Conservation (phyloP, 2,888 invertebrate species). For the Alloplasta piceator region DNA sequence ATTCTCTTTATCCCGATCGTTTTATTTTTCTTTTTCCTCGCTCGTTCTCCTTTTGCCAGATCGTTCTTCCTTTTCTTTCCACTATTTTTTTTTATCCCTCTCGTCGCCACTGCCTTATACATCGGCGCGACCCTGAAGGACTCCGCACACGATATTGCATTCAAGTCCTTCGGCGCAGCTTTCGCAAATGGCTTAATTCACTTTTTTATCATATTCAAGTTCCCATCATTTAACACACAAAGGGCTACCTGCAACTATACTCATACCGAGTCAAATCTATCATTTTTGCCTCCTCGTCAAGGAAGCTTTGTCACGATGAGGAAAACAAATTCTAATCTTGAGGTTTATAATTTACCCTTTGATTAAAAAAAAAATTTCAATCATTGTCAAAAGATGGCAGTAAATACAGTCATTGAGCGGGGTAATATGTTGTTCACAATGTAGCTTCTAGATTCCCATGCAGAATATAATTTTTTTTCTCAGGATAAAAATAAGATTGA, state of each 20-base stretch:
- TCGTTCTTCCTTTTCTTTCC: conserved; percentile 39
- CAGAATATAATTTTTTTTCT: conserved; percentile 25
- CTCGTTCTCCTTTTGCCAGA: conserved; percentile 57
- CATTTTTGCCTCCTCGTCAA: no score
- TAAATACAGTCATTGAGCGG: no score
- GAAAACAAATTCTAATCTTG: no score
- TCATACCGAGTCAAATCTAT: background rate
- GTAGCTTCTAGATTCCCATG: no score
- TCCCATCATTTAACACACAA: no score
- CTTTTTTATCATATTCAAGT: background rate
- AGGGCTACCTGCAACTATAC: background rate
- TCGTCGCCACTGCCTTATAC: conserved; percentile 68
- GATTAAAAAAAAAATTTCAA: no score
- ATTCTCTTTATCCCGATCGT: conserved; percentile 43
- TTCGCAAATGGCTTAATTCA: conserved; percentile 6
- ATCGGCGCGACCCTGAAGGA: conserved; percentile 72
- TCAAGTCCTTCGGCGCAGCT: conserved; percentile 9
- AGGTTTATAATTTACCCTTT: no score
- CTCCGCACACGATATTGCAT: conserved; percentile 49
- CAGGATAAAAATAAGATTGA: conserved; percentile 28
- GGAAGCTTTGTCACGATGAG: no score
- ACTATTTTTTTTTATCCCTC: conserved; percentile 25
- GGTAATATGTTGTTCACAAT: no score
- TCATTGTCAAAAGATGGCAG: no score
- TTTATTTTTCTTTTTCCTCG: conserved; percentile 64